Evolutionary conservation across 2,888 invertebrate genomes (phyloP).

Genomic region (Papilio gigon): DNA sequence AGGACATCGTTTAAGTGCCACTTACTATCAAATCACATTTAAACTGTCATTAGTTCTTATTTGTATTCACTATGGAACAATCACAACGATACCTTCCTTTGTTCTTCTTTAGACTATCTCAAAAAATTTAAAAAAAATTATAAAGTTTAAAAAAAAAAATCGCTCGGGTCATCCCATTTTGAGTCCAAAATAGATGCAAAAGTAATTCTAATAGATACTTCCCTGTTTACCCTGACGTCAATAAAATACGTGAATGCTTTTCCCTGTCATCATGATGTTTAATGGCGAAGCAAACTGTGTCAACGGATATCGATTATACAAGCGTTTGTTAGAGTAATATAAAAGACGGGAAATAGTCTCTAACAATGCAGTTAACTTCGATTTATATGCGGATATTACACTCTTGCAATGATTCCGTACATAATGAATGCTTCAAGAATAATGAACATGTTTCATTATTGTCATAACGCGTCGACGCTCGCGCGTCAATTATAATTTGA

Average conservation of each 20-base stretch:
- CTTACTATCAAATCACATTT: not conserved
- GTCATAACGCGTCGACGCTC: not conserved
- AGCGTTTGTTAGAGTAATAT: slow-evolving; percentile 21
- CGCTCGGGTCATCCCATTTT: not conserved
- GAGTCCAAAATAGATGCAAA: not conserved
- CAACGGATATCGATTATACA: slow-evolving; percentile 33
- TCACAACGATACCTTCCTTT: not conserved
- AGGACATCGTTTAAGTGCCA: not conserved
- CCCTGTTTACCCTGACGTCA: not conserved
- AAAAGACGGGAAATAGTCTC: slow-evolving; percentile 31
- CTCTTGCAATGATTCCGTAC: slow-evolving; percentile 17
- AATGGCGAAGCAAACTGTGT: slow-evolving; percentile 10
- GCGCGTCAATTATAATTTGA: slow-evolving; percentile 1
- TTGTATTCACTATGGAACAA: not conserved
- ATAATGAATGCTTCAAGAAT: slow-evolving; percentile 10
- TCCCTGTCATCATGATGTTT: slow-evolving; percentile 18
- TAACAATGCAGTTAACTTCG: slow-evolving; percentile 16
- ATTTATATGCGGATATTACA: slow-evolving; percentile 19
- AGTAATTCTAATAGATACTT: not conserved
- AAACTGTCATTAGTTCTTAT: not conserved
- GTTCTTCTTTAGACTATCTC: not conserved
- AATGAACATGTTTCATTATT: slow-evolving; percentile 18
- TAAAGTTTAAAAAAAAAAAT: too few relatives aligned
- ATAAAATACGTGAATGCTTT: slow-evolving; percentile 9
- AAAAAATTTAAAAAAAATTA: too few relatives aligned